phyloP scores from a whole-genome alignment of 2,888 invertebrate species.

The Pseudoips prasinana region DNA sequence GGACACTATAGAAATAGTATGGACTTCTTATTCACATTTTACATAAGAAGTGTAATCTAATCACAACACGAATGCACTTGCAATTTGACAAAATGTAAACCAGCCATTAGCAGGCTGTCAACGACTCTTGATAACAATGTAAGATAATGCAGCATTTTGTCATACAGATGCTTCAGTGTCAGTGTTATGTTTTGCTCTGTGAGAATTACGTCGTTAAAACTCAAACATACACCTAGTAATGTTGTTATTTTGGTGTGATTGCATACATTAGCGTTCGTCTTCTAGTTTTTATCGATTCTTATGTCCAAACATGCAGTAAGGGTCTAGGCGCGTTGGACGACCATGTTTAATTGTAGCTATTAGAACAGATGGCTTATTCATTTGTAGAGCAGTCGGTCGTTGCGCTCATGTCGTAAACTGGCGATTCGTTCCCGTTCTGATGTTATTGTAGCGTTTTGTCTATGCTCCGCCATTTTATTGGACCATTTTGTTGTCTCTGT shows the following conservation, averaged over 20 bases:
- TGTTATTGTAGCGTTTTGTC: slow-evolving; percentile 82
- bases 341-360: slow-evolving; percentile 80
- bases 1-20: too few relatives aligned
- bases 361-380: slow-evolving; percentile 82
- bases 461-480: slow-evolving; percentile 79
- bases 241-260: slow-evolving; percentile 11
- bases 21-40: too few relatives aligned
- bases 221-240: slow-evolving; percentile 6
- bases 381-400: slow-evolving; percentile 81
- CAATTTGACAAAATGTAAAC: slow-evolving; percentile 23
- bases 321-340: slow-evolving; percentile 54
- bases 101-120: slow-evolving; percentile 34
- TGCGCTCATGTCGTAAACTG: slow-evolving; percentile 79
- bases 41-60: too few relatives aligned
- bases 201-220: slow-evolving; percentile 12
- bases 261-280: slow-evolving; percentile 20
- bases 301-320: slow-evolving; percentile 58
- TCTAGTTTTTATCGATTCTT: slow-evolving; percentile 54
- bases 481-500: slow-evolving; percentile 72
- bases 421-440: slow-evolving; percentile 80
- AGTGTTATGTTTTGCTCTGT: slow-evolving; percentile 7
- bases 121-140: slow-evolving; percentile 43
- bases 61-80: slow-evolving; percentile 33
- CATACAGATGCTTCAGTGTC: slow-evolving; percentile 14
- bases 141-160: slow-evolving; percentile 31